A percentile compares a stretch with the other conserved stretches of the same genome.
These are phyloP conservation scores for Corella eumyota DNA, from an alignment of 23 tunicate genomes.

Conservation along the genomic window DNA sequence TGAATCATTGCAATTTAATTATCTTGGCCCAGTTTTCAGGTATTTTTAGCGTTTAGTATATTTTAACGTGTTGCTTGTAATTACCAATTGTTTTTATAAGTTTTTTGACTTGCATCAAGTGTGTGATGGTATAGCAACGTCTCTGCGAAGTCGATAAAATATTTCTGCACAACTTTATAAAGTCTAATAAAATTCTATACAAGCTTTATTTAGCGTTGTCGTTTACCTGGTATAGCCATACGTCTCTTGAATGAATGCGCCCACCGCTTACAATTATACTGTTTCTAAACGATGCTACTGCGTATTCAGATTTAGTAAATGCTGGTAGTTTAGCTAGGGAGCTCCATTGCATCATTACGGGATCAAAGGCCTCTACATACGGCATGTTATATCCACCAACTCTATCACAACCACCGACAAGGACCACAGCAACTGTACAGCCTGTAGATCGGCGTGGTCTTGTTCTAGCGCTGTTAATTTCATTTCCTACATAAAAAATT, in stretches of 20 bases:
- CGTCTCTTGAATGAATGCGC: constrained; percentile 85
- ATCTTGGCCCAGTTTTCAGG: no score
- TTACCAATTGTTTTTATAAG: no score
- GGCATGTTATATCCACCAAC: constrained; percentile 98
- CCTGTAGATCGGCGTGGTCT: constrained; percentile 88
- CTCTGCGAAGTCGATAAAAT: no score
- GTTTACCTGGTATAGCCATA: constrained; percentile 94
- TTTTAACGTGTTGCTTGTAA: no score
- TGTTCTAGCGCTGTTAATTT: constrained; percentile 81
- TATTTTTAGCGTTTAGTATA: no score
- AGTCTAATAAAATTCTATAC: no score
- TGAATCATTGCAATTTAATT: no score
- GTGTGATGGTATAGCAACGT: no score
- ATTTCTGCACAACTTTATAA: no score
- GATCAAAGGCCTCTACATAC: constrained; percentile 94
- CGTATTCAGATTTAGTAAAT: constrained; percentile 92
- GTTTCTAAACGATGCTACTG: constrained; percentile 82
- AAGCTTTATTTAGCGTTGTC: no score
- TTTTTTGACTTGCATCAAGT: no score
- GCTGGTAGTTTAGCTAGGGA: constrained; percentile 92
- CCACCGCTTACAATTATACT: constrained; percentile 95
- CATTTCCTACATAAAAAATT: constrained; percentile 43
- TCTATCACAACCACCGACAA: constrained; percentile 88
- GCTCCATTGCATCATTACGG: constrained; percentile 72
- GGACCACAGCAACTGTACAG: constrained; percentile 76